A percentile compares a stretch with the other conserved stretches of the same genome.
phyloP scores from a whole-genome alignment of 2,797 vertebrate species.

The Bucorvus abyssinicus region DNA sequence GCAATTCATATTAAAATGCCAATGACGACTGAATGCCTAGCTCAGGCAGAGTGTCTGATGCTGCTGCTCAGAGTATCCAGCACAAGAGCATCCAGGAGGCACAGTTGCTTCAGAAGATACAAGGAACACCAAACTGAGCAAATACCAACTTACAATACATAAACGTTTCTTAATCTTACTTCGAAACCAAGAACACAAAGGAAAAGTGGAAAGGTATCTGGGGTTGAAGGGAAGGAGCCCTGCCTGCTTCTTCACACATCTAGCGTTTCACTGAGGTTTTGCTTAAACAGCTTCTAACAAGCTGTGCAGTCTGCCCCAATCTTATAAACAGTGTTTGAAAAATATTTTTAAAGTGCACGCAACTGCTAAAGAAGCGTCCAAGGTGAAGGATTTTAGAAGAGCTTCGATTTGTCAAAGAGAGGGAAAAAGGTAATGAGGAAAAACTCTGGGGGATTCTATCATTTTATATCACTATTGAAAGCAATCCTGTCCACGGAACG shows the following conservation, averaged over 20 bases:
- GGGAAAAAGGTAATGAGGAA: neutral
- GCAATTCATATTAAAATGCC: neutral
- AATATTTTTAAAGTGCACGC: neutral
- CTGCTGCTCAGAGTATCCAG: fast-evolving
- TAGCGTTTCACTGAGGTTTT: neutral
- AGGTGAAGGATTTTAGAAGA: neutral
- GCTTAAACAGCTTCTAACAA: neutral
- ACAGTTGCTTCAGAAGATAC: neutral
- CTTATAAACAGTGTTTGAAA: neutral
- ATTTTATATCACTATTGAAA: neutral
- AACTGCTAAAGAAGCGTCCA: neutral
- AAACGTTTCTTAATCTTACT: neutral
- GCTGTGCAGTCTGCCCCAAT: neutral
- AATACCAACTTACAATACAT: neutral
- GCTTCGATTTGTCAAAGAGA: neutral
- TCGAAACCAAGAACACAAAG: neutral
- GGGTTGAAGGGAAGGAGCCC: neutral
- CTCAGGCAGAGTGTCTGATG: neutral
- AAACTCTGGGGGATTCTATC: neutral
- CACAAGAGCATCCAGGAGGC: neutral
- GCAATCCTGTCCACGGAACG: neutral
- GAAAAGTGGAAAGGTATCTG: neutral
- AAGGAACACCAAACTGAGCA: neutral
- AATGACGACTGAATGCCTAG: neutral
- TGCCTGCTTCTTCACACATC: neutral